Conservation (phyloP, 1,140 invertebrate genomes). For the Macrotrachela quadricornifera region DNA sequence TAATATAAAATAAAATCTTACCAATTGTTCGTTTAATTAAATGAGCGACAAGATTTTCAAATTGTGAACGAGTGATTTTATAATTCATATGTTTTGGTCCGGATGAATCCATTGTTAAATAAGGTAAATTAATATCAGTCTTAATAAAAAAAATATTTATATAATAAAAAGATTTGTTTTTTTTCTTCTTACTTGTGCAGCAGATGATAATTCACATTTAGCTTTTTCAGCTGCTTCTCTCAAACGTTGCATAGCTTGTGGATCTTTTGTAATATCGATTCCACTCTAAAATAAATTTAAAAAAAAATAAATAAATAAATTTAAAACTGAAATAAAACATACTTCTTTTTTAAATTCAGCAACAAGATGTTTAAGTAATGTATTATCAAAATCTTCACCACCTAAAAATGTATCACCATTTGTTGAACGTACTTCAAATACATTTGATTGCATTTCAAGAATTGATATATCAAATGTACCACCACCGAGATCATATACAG, state of each 20-base stretch:
- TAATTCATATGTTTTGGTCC: constrained; percentile 97
- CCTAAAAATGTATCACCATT: constrained; percentile 87
- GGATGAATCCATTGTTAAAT: constrained; percentile 80
- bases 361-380: constrained; percentile 68
- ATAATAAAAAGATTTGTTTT: constrained; percentile 54
- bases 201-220: constrained; percentile 86
- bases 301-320: too few relatives aligned
- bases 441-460: constrained; percentile 84
- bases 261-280: constrained; percentile 78
- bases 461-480: constrained; percentile 92
- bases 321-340: too few relatives aligned
- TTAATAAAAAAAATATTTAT: constrained; percentile 42
- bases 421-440: constrained; percentile 91
- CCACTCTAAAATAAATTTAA: constrained; percentile 45
- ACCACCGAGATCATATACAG: constrained; percentile 87
- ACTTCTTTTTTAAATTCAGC: constrained; percentile 75
- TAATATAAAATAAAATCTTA: neutral
- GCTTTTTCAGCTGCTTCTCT: constrained; percentile 98
- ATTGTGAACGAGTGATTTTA: constrained; percentile 73
- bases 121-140: constrained; percentile 95
- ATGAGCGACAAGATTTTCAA: constrained; percentile 73
- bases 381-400: constrained; percentile 91
- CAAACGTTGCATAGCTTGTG: constrained; percentile 92
- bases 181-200: constrained; percentile 34
- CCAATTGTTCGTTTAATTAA: constrained; percentile 74